Base-by-base conservation (phyloP, 1,140 invertebrate species). In the Euschistus heros region DNA sequence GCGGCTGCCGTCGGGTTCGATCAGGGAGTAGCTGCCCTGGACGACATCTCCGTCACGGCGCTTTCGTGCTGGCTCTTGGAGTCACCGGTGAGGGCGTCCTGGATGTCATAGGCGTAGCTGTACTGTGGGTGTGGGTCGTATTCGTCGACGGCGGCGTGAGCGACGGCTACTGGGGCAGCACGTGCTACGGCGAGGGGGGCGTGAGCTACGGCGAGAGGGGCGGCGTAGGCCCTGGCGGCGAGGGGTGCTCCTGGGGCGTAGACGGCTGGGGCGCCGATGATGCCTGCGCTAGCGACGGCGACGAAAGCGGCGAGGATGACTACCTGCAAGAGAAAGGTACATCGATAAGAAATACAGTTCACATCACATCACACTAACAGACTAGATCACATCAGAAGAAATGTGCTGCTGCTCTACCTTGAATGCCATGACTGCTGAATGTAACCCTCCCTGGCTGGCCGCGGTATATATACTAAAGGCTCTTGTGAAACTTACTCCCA, bases 91-190 rank as follows among this genome's bases (percentile, higher is more conserved):
- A 71, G 55, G 2, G 70, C 64, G 52, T 73, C 73, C 42, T 67
- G 62, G 13, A 74, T 69, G 57, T 64, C 65, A 60, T 72, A 72
- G 46, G 69, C 66, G 67, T 68, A 72, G 59, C 67, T 68, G 68
- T 72, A 72, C 37, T 70, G 66, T 47, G 70, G 81, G 67, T 82
- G 77, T 26, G 79, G 76, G 64, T 80, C 77, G 50, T 76, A 75
- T 68, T 74, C 69, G 47, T 73, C 79, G 33, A 65, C 68, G 24
- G 50, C 47, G 46, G 52, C 47, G 18, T 20, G 17, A 24, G 59
- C 47, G 22, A 50, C 47, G 50, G 27, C 27, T 50, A 64, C 63
- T 47, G 65, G 46, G 22, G 54, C 65, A 15, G 65, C 65, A 6
- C 33, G 54, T 17, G 61, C 62, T 20, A 64, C 57, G 24, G 59